Evolutionary conservation across 2,113 vertebrate genomes (phyloP), one percentile per base, ranked within the genome.

Genomic region (Leucoraja erinaceus): DNA sequence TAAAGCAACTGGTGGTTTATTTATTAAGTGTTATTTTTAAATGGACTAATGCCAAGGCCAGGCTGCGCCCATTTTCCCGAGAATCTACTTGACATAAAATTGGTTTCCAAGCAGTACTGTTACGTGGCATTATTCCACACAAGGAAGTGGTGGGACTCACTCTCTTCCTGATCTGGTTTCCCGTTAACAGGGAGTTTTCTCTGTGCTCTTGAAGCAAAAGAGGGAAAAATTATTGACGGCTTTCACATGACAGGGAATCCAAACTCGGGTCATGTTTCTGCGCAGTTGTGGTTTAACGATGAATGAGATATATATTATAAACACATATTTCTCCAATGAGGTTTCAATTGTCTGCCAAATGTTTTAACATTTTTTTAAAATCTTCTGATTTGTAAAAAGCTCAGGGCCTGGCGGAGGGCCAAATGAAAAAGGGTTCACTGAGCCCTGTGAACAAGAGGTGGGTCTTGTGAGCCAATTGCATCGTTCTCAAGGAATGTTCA

Each of bases 341-440:
- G 93, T 74, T 93, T 93, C 78, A 59, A 81, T 77, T 74, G 76
- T 22, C 68, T 77, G 86, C 93, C 68, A 47, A 47, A 63, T 92
- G 63, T 78, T 77, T 72, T 54, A 31, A 81, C 22, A 86, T 93
- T 90, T 79, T 93, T 86, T 47, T 1, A 47, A 78, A 74, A 93
- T 77, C 47, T 93, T 66, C 93, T 93, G 92, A 63, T 92, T 93
- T 92, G 88, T 76, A 93, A 91, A 76, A 88, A 77, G 94, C 1
- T 0, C 77, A 94, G 94, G 94, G 96, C 81, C 78, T 95, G 92
- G 59, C 94, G 77, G 93, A 93, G 54, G 93, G 95, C 61, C 95
- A 95, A 0, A 94, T 96, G 93, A 94, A 95, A 93, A 96, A 95
- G 92, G 95, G 95, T 79, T 96, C 95, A 0, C 93, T 96, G 93